phyloP scores from a whole-genome alignment of 1,140 invertebrate genomes.

The Drosophila parvula region DNA sequence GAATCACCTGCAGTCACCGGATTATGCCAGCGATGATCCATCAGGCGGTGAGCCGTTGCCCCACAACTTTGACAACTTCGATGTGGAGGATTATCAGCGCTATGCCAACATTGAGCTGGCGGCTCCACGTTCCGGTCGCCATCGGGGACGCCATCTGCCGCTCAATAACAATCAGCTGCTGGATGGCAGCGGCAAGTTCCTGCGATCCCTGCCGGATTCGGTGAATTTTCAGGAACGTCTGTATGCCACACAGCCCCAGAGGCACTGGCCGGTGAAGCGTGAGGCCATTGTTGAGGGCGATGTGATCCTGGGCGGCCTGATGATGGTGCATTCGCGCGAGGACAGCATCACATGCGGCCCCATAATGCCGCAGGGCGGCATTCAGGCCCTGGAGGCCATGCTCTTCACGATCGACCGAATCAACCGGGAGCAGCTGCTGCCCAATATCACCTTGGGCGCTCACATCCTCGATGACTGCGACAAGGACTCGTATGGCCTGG shows the following conservation, averaged over 20 bases:
- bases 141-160: conserved; percentile 68
- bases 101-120: conserved; percentile 64
- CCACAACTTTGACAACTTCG: conserved; percentile 45
- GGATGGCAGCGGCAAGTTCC: conserved; percentile 65
- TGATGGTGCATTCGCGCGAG: conserved; percentile 97
- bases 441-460: conserved; percentile 90
- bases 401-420: conserved; percentile 92
- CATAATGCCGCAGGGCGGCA: conserved; percentile 95
- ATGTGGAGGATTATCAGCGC: conserved; percentile 65
- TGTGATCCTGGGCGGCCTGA: conserved; percentile 93
- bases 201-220: conserved; percentile 75
- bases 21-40: conserved; percentile 61
- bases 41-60: conserved; percentile 1
- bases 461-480: conserved; percentile 96
- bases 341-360: conserved; percentile 91
- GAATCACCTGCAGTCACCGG: conserved; percentile 25
- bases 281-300: conserved; percentile 94
- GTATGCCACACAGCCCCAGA: conserved; percentile 54
- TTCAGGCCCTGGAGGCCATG: conserved; percentile 94
- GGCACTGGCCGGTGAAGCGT: conserved; percentile 92
- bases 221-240: conserved; percentile 63
- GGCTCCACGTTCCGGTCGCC: conserved; percentile 68
- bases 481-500: conserved; percentile 95
- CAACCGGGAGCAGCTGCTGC: conserved; percentile 87
- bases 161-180: conserved; percentile 41